Percentiles rank a stretch among this genome's conserved stretches.
These are phyloP conservation scores for Ypsolopha sequella DNA, from an alignment of 2,888 invertebrate genomes.

Conservation along the genomic window DNA sequence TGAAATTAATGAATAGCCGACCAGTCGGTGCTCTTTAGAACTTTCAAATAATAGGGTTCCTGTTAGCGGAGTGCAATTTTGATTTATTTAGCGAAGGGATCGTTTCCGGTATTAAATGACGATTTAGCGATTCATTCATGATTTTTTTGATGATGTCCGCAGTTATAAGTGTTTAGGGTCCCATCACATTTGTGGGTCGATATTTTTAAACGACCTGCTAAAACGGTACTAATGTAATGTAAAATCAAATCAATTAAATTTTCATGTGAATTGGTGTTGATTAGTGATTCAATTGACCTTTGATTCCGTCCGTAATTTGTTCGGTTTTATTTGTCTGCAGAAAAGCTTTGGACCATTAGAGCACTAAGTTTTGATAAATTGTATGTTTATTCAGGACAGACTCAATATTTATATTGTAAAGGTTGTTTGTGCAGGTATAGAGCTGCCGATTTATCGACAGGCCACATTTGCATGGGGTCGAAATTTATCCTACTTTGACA, in stretches of 20 bases:
- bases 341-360: no score
- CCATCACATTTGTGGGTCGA: background rate
- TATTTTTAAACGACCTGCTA: background rate
- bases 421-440: conserved; percentile 19
- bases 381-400: background rate
- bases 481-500: conserved; percentile 33
- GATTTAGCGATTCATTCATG: conserved; percentile 19
- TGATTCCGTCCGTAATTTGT: no score
- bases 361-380: no score
- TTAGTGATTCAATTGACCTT: no score
- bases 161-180: background rate
- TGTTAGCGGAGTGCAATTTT: conserved; percentile 47
- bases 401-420: background rate
- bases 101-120: conserved; percentile 60
- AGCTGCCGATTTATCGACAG: conserved; percentile 62
- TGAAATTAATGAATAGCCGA: conserved; percentile 35
- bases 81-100: conserved; percentile 55
- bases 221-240: no score
- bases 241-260: no score
- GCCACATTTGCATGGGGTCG: conserved; percentile 38
- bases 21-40: conserved; percentile 34
- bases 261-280: no score
- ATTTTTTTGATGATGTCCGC: background rate
- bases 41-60: conserved; percentile 29
- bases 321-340: no score